A percentile compares a stretch with the other conserved stretches of the same genome.
Conservation (phyloP, 2,888 invertebrate species). For the Catocala fraxini region DNA sequence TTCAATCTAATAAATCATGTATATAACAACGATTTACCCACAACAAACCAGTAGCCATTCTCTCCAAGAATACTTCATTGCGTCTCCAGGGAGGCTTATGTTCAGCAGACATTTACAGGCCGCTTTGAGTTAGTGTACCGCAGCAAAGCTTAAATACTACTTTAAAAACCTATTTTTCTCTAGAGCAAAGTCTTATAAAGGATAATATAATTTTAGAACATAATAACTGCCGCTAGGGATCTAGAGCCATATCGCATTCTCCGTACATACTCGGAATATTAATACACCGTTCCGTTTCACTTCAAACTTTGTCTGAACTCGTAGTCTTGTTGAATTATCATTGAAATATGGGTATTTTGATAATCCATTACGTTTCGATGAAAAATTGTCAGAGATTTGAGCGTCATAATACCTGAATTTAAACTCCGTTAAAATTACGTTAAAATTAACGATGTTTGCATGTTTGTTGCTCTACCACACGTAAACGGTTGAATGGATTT, state of each 20-base stretch:
- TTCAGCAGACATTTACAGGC: conserved; percentile 3
- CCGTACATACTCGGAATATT: conserved; percentile 62
- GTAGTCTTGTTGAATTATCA: too few relatives aligned
- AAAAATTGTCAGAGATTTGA: conserved; percentile 18
- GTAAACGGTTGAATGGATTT: too few relatives aligned
- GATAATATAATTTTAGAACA: conserved; percentile 60
- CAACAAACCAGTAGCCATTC: not conserved
- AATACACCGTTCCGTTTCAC: conserved; percentile 49
- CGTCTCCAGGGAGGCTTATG: not conserved
- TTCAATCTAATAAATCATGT: too few relatives aligned
- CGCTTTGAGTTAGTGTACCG: conserved; percentile 15
- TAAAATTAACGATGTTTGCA: too few relatives aligned
- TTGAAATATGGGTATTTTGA: conserved; percentile 32
- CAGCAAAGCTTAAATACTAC: conserved; percentile 15
- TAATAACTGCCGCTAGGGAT: conserved; percentile 60
- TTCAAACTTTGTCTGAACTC: conserved; percentile 13
- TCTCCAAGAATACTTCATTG: not conserved
- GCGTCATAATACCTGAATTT: not conserved
- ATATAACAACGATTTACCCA: too few relatives aligned
- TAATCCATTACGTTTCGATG: conserved; percentile 38
- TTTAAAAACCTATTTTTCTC: conserved; percentile 1
- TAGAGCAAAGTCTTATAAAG: conserved; percentile 25
- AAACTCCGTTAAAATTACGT: too few relatives aligned
- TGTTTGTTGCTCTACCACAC: too few relatives aligned
- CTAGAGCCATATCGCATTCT: conserved; percentile 54